A percentile compares a stretch with the other conserved stretches of the same genome.
Conservation (phyloP, 2,888 invertebrate species). For the Cephus pulcher region DNA sequence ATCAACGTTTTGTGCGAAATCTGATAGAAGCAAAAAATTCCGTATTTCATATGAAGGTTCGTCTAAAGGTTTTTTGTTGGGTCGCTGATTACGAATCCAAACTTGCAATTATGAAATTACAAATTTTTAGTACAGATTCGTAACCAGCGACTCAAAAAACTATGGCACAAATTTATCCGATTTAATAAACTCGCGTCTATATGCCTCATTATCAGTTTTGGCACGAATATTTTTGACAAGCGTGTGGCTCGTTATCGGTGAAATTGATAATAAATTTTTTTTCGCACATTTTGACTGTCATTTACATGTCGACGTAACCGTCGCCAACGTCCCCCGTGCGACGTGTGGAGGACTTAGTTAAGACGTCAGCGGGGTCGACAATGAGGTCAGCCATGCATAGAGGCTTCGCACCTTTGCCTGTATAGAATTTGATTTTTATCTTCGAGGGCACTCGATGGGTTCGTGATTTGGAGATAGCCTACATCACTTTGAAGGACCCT, state of each 20-base stretch:
- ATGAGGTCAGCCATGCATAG: slow-evolving; percentile 63
- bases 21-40: no score
- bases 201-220: no score
- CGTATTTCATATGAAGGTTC: fast-evolving
- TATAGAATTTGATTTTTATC: slow-evolving; percentile 63
- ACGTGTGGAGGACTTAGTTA: slow-evolving; percentile 55
- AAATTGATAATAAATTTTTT: no score
- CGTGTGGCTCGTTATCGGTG: no score
- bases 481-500: slow-evolving; percentile 54
- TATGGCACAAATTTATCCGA: no score
- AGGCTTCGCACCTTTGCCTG: slow-evolving; percentile 62
- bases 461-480: slow-evolving; percentile 62
- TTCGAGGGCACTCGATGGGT: slow-evolving; percentile 64
- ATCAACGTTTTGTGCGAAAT: no score
- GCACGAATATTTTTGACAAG: no score
- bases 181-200: no score
- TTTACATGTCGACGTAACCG: background rate
- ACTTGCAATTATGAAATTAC: no score
- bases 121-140: no score
- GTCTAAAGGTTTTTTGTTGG: fast-evolving
- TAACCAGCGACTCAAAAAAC: no score
- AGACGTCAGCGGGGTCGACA: slow-evolving; percentile 61
- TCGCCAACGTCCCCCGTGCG: background rate
- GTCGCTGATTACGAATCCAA: no score
- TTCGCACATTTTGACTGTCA: background rate